phyloP scores from a whole-genome alignment of 1,140 invertebrate genomes.

The Phortica variegata region DNA sequence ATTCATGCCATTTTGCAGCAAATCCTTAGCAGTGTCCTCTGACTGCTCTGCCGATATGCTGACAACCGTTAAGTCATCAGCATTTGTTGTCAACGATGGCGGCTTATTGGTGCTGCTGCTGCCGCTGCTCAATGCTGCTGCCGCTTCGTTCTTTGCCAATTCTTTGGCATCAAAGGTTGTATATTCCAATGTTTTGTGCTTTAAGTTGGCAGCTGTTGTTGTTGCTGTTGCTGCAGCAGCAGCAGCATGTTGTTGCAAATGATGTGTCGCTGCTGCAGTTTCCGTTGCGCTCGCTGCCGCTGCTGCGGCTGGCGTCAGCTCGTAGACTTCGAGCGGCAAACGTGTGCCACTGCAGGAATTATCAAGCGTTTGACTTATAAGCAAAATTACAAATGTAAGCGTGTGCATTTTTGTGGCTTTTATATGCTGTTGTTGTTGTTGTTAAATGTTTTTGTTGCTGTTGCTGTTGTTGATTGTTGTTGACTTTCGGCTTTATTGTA shows the following conservation, averaged over 20 bases:
- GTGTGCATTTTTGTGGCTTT: constrained; percentile 1
- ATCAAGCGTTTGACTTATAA: no score
- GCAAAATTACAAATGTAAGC: constrained; percentile 7
- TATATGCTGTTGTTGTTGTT: background rate
- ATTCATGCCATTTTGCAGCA: constrained; percentile 12
- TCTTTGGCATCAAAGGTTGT: constrained; percentile 46
- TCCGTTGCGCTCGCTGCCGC: constrained; percentile 8
- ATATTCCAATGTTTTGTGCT: constrained; percentile 49
- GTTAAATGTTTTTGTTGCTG: background rate
- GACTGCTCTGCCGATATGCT: constrained; percentile 27
- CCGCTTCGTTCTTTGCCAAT: constrained; percentile 7
- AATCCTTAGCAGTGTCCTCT: no score
- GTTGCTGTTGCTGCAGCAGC: constrained; percentile 7
- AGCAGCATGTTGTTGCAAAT: no score
- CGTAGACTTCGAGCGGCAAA: constrained; percentile 50
- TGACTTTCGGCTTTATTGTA: no score
- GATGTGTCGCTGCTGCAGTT: constrained; percentile 13
- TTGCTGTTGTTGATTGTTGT: no score
- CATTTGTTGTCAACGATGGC: constrained; percentile 5
- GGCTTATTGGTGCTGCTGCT: constrained; percentile 15
- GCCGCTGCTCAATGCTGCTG: constrained; percentile 10
- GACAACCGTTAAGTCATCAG: constrained; percentile 32
- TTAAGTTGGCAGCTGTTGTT: background rate
- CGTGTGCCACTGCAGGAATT: no score
- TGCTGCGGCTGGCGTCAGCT: constrained; percentile 33